Evolutionary conservation across 2,113 vertebrate species (phyloP), one percentile per base, ranked within the genome.

Genomic region (Plotosus lineatus): DNA sequence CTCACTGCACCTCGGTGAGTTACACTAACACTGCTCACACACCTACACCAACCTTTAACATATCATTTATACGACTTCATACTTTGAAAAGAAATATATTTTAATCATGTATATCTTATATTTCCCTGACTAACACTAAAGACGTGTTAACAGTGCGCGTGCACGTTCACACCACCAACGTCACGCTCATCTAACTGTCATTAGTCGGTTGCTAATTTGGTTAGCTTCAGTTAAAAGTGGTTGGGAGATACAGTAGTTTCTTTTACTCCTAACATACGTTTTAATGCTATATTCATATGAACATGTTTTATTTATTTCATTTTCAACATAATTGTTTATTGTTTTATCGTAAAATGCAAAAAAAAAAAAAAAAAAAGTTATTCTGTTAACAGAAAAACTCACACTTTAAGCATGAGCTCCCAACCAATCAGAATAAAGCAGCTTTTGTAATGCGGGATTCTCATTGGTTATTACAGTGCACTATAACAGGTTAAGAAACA

Each of bases 1-100:
- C 92, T 0, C 92, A 92, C 85, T 85, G 76, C 71, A 58, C 85
- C 6, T 90, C 89, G 85, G 95, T 96, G 88, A 95, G 95, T 92
- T 31, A n/a, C n/a, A n/a, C n/a, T n/a, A n/a, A n/a, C n/a, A n/a
- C n/a, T n/a, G n/a, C n/a, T n/a, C n/a, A n/a, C n/a, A n/a, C n/a
- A n/a, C n/a, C n/a, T n/a, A n/a, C n/a, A n/a, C n/a, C n/a, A n/a
- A n/a, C n/a, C n/a, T n/a, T n/a, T n/a, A n/a, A n/a, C n/a, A n/a
- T n/a, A n/a, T n/a, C n/a, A n/a, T n/a, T n/a, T n/a, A n/a, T n/a
- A n/a, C n/a, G n/a, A n/a, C n/a, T n/a, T n/a, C n/a, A n/a, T n/a
- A n/a, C n/a, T n/a, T n/a, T n/a, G n/a, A n/a, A n/a, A n/a, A n/a
- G n/a, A n/a, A n/a, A n/a, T n/a, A 53, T 17, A 53, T 11, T 12